These are phyloP conservation scores for Spinibarbus caldwelli DNA, from an alignment of 2,797 vertebrate species.

Conservation along the genomic window DNA sequence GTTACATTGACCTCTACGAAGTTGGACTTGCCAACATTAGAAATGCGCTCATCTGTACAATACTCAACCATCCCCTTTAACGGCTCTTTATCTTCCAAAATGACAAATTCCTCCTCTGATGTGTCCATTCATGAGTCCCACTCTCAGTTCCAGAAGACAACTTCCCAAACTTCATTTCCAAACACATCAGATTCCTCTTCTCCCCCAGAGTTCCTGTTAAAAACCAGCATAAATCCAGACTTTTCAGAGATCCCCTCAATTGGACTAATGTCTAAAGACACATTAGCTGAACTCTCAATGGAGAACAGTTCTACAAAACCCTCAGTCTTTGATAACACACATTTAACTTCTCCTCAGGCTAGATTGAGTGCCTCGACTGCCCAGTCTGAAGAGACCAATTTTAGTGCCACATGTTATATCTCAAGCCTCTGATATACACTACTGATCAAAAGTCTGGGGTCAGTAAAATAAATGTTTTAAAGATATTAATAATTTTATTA, in stretches of 20 bases:
- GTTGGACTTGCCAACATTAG: conserved; percentile 16
- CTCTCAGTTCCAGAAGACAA: background rate
- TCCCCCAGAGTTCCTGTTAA: conserved; percentile 26
- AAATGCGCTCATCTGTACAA: background rate
- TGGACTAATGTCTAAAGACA: background rate
- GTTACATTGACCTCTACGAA: background rate
- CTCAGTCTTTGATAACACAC: background rate
- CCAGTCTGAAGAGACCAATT: conserved; percentile 2
- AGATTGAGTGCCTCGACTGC: background rate
- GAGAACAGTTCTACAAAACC: background rate
- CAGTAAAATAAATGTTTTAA: background rate
- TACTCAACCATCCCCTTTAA: background rate
- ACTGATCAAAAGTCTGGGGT: background rate
- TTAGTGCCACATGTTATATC: conserved; percentile 17
- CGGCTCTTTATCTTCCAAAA: background rate
- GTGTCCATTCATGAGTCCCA: too few species aligned
- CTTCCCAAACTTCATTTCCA: background rate
- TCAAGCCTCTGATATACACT: conserved; percentile 24
- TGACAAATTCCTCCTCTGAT: background rate
- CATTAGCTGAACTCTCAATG: background rate
- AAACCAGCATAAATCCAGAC: background rate
- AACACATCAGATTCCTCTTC: background rate
- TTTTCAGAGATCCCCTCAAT: background rate
- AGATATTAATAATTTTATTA: background rate
- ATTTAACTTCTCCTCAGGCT: conserved; percentile 4